phyloP scores from a whole-genome alignment of 2,888 invertebrate genomes.

The Drosophila paranaensis region DNA sequence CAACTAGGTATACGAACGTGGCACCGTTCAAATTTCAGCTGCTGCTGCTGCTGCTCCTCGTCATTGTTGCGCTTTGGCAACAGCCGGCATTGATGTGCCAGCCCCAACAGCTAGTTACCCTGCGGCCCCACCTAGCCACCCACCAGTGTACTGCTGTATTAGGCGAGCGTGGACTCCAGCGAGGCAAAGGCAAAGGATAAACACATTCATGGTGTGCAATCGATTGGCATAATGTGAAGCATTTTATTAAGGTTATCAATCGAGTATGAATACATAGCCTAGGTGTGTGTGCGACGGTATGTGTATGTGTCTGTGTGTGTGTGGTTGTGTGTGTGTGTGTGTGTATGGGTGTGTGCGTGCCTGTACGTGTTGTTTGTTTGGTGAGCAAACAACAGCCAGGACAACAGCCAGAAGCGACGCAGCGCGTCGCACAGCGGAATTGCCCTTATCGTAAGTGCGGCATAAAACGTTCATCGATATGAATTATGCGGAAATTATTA shows the following conservation, averaged over 20 bases:
- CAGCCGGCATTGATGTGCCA: constrained; percentile 72
- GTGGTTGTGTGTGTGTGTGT: constrained; percentile 29
- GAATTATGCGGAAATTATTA: constrained; percentile 80
- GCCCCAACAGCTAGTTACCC: constrained; percentile 5
- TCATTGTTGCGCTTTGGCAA: constrained; percentile 73
- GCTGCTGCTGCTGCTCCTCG: constrained; percentile 41
- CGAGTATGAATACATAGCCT: constrained; percentile 68
- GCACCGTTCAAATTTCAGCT: constrained; percentile 37
- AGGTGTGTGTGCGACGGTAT: constrained; percentile 43
- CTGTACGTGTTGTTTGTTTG: constrained; percentile 67
- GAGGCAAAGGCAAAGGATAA: constrained; percentile 71
- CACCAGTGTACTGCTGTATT: constrained; percentile 38
- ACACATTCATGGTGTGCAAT: constrained; percentile 82
- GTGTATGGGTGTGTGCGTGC: constrained; percentile 32
- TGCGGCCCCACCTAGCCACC: background rate
- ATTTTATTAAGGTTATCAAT: constrained; percentile 81
- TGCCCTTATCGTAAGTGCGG: constrained; percentile 72
- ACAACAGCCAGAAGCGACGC: constrained; percentile 25
- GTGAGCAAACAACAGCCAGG: constrained; percentile 61
- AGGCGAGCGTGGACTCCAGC: constrained; percentile 45
- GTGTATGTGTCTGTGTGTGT: constrained; percentile 30
- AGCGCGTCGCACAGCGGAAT: constrained; percentile 37
- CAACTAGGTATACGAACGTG: constrained; percentile 66
- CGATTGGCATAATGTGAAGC: constrained; percentile 82
- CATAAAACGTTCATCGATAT: constrained; percentile 75